Evolutionary conservation across 2,113 vertebrate species (phyloP).

Genomic region (Xyliphius kryptos): DNA sequence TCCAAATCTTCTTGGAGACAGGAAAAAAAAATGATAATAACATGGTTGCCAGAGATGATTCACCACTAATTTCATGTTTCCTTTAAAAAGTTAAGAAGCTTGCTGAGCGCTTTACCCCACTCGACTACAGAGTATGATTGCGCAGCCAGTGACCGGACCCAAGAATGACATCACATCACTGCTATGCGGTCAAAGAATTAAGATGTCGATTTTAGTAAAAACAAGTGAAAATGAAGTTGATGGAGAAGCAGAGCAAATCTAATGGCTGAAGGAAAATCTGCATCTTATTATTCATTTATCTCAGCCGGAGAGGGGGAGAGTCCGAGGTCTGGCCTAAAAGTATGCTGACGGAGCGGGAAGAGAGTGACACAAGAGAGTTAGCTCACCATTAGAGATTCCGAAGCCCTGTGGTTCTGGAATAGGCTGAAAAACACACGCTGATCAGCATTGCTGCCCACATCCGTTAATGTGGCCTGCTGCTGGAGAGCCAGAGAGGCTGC

Average conservation of each 20-base stretch:
- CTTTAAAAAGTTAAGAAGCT: slow-evolving; percentile 49
- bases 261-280: slow-evolving; percentile 40
- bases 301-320: slow-evolving; percentile 42
- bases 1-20: slow-evolving; percentile 57
- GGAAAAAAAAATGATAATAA: slow-evolving; percentile 56
- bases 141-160: slow-evolving; percentile 47
- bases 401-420: slow-evolving; percentile 1
- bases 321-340: slow-evolving; percentile 33
- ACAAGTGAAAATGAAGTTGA: slow-evolving; percentile 40
- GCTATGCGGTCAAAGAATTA: slow-evolving; percentile 50
- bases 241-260: slow-evolving; percentile 24
- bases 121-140: slow-evolving; percentile 44
- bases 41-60: slow-evolving; percentile 57
- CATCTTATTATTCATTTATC: slow-evolving; percentile 42
- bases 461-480: slow-evolving; percentile 11
- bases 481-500: slow-evolving; percentile 8
- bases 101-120: slow-evolving; percentile 44
- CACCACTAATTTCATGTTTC: slow-evolving; percentile 67
- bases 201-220: slow-evolving; percentile 50
- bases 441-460: slow-evolving; percentile 3
- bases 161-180: slow-evolving; percentile 55
- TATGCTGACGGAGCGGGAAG: slow-evolving; percentile 47
- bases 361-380: slow-evolving; percentile 38
- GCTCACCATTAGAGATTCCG: slow-evolving; percentile 34
- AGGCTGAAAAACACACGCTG: slow-evolving; percentile 10